phyloP scores from a whole-genome alignment of 2,113 vertebrate species.

The Melospiza georgiana region DNA sequence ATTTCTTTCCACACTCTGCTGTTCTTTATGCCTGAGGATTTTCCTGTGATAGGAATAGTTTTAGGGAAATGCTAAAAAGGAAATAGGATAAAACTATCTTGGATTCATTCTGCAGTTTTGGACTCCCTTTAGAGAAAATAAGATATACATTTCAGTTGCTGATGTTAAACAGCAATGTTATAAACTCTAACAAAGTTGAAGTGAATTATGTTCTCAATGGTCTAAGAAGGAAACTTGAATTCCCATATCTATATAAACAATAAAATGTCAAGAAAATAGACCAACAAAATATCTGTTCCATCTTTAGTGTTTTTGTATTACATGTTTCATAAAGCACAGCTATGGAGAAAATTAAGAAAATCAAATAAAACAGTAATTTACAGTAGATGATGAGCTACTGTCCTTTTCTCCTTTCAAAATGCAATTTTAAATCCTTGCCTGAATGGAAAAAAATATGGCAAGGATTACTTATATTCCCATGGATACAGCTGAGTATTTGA shows the following conservation, averaged over 20 bases:
- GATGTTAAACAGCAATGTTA: neutral
- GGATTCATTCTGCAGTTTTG: neutral
- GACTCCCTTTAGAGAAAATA: neutral
- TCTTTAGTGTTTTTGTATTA: neutral
- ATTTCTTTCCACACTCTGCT: neutral
- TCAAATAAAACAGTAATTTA: neutral
- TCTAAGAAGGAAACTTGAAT: neutral
- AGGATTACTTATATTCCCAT: neutral
- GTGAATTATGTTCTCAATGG: neutral
- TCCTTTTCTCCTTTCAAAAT: neutral
- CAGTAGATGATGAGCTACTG: neutral
- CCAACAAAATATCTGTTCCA: neutral
- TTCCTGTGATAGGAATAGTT: neutral
- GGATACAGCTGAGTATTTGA: neutral
- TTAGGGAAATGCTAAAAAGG: neutral
- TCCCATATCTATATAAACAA: neutral
- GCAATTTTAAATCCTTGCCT: neutral
- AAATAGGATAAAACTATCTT: neutral
- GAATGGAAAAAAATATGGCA: neutral
- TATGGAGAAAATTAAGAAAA: constrained; percentile 19
- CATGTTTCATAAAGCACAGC: neutral
- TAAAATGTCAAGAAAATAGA: neutral
- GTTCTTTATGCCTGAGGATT: neutral
- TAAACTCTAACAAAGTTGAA: neutral
- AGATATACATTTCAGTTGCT: neutral